phyloP scores from a whole-genome alignment of 2,113 vertebrate genomes.

The Myrmecobius fasciatus region DNA sequence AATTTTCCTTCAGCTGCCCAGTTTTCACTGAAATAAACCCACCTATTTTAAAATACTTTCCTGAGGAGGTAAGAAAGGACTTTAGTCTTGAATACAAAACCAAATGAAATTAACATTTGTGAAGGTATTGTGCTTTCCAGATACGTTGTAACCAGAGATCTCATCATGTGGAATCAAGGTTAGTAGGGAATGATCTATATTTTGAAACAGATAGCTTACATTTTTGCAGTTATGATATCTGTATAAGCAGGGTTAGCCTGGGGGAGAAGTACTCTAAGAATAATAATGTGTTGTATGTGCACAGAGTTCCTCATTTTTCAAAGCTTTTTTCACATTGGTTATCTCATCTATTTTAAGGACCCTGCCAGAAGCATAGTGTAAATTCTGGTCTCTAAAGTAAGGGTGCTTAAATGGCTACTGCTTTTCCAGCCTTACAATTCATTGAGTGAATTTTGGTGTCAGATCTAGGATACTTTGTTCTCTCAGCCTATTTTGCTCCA shows the following conservation, averaged over 20 bases:
- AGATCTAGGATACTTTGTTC: not conserved
- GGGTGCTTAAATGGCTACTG: not conserved
- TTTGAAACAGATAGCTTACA: conserved; percentile 48
- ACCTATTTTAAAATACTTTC: conserved; percentile 70
- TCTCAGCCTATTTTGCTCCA: not conserved
- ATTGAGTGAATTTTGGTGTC: not conserved
- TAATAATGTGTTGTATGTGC: conserved; percentile 17
- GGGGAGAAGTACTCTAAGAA: conserved; percentile 36
- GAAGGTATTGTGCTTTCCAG: conserved; percentile 67
- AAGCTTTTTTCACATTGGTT: not conserved
- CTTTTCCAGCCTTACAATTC: not conserved
- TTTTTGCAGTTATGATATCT: conserved; percentile 47
- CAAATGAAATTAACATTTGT: conserved; percentile 73
- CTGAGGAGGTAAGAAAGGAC: not conserved
- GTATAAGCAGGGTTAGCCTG: conserved; percentile 56
- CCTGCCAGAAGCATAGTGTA: not conserved
- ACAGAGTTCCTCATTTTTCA: not conserved
- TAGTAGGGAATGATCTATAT: conserved; percentile 54
- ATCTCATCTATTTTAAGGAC: not conserved
- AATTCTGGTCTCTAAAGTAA: not conserved
- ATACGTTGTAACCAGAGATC: conserved; percentile 58
- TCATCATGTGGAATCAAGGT: conserved; percentile 53
- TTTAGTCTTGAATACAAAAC: conserved; percentile 31
- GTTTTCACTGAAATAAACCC: conserved; percentile 74
- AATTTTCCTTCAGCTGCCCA: conserved; percentile 70